Percentiles rank a stretch among this genome's conserved stretches.
Evolutionary conservation across 2,888 invertebrate species (phyloP).

Genomic region (Lordiphosa andalusiaca): DNA sequence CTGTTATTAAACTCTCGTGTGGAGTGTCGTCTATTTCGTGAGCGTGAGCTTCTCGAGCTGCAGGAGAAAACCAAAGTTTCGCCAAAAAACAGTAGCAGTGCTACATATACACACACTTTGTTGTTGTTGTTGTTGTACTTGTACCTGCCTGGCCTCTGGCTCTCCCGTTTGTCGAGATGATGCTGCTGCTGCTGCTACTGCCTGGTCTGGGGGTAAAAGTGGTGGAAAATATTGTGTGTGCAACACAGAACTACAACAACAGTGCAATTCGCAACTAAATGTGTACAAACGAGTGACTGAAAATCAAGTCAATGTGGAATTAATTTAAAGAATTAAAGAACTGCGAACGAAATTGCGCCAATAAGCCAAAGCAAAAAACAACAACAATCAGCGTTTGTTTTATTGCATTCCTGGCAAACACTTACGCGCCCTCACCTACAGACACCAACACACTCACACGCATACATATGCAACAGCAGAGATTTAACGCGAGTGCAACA

Average conservation of each 20-base stretch:
- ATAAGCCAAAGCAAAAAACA: conserved; percentile 56
- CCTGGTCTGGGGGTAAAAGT: conserved; percentile 46
- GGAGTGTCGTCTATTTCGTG: too few species aligned
- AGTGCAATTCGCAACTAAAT: conserved; percentile 19
- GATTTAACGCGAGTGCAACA: conserved; percentile 48
- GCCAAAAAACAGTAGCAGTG: conserved; percentile 13
- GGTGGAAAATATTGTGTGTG: conserved; percentile 68
- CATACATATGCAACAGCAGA: conserved; percentile 38
- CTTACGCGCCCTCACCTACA: conserved; percentile 37
- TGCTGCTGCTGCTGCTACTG: conserved; percentile 33
- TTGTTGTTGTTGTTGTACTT: conserved; percentile 49
- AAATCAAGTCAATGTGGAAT: conserved; percentile 16
- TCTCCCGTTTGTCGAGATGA: conserved; percentile 43
- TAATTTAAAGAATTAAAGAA: conserved; percentile 20
- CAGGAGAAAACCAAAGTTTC: too few species aligned
- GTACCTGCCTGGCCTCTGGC: conserved; percentile 42
- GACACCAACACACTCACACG: conserved; percentile 31
- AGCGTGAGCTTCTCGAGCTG: too few species aligned
- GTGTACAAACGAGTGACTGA: conserved; percentile 2
- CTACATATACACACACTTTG: conserved; percentile 29
- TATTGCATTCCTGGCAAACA: conserved; percentile 59
- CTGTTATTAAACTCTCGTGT: too few species aligned
- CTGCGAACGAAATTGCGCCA: conserved; percentile 70
- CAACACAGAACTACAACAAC: conserved; percentile 38
- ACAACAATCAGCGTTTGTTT: conserved; percentile 58